Percentiles rank a stretch among this genome's conserved stretches.
These are phyloP conservation scores for Atopsyche davidsoni DNA, from an alignment of 1,140 invertebrate genomes.

Conservation along the genomic window DNA sequence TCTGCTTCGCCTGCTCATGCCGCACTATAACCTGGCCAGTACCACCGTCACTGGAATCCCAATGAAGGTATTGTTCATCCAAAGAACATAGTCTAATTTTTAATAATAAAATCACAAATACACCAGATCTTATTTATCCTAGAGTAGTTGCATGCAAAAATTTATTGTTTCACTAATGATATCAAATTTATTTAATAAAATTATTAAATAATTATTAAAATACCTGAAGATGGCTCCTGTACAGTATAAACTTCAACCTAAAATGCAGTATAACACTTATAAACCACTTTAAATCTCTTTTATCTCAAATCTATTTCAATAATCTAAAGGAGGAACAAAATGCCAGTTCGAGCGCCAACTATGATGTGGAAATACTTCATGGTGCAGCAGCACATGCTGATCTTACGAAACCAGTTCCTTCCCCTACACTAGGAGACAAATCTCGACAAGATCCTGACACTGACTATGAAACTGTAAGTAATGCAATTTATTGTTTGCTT, in stretches of 20 bases:
- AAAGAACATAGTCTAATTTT: too few species aligned
- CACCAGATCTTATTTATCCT: too few species aligned
- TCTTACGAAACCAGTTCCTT: conserved; percentile 57
- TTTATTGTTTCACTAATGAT: too few species aligned
- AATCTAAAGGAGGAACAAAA: conserved; percentile 89
- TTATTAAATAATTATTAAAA: too few species aligned
- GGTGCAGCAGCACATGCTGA: conserved; percentile 75
- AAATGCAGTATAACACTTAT: too few species aligned
- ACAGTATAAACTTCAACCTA: too few species aligned
- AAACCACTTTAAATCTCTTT: too few species aligned
- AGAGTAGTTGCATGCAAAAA: too few species aligned
- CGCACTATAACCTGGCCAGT: conserved; percentile 87
- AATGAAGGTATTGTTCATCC: conserved; percentile 70
- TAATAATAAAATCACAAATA: too few species aligned
- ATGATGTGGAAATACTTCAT: conserved; percentile 95
- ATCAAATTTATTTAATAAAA: too few species aligned
- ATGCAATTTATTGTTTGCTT: too few species aligned
- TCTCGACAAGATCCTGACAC: conserved; percentile 24
- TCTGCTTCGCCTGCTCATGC: conserved; percentile 67
- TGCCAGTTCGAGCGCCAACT: conserved; percentile 94
- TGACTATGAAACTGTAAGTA: conserved; percentile 55
- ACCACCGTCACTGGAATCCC: conserved; percentile 97
- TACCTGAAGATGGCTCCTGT: too few species aligned
- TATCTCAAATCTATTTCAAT: background rate
- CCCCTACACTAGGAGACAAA: conserved; percentile 36